A percentile compares a stretch with the other conserved stretches of the same genome.
phyloP scores from a whole-genome alignment of 2,888 invertebrate genomes.

The Xylota sylvarum region DNA sequence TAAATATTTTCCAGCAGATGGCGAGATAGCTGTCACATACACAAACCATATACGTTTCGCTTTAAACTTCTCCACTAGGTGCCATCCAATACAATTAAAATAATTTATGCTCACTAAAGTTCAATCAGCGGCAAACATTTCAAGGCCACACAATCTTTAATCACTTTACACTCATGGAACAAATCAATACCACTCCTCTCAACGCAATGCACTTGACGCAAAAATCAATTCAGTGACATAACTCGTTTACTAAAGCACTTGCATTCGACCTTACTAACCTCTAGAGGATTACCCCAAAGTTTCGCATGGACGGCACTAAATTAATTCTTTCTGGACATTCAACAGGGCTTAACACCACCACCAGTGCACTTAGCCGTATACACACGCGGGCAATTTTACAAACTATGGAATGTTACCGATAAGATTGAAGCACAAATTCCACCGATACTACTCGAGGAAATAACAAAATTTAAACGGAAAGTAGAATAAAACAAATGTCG shows the following conservation, averaged over 20 bases:
- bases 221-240: constrained; percentile 8
- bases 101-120: neutral
- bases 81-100: neutral
- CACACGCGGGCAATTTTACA: constrained; percentile 1
- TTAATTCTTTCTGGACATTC: constrained; percentile 15
- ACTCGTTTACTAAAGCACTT: neutral
- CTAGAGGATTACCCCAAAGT: neutral
- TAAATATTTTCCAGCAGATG: neutral
- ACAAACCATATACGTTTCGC: neutral
- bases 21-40: neutral
- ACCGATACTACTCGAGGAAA: neutral
- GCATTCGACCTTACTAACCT: neutral
- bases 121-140: neutral
- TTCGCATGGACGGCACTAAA: constrained; percentile 24
- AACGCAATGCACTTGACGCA: neutral
- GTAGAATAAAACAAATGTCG: constrained; percentile 4
- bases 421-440: neutral
- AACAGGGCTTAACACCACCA: constrained; percentile 28
- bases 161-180: neutral
- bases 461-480: neutral
- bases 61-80: neutral
- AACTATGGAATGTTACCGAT: constrained; percentile 1
- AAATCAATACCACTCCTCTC: constrained; percentile 29
- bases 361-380: constrained; percentile 10
- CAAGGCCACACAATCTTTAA: constrained; percentile 33